Evolutionary conservation across 23 tunicate genomes (phyloP), one percentile per base, ranked within the genome.

Genomic region (Styela clava): DNA sequence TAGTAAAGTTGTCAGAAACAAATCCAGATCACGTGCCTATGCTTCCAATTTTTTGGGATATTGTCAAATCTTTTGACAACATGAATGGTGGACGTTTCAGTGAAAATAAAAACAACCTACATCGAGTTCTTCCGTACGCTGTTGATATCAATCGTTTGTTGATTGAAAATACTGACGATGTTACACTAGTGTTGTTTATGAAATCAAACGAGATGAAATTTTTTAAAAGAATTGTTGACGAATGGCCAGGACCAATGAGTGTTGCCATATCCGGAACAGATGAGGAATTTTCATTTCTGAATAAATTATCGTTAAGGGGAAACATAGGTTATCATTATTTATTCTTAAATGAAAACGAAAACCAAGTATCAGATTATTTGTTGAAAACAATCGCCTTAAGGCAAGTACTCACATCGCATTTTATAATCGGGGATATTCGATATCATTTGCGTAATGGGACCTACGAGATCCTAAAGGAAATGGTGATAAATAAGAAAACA

Each of bases 1-100:
- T 67, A 1, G 71, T 18, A 67, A 67, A 67, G 31, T 24, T 67
- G 22, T 25, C 30, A 27, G 24, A 25, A 67, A 67, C 71, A 25
- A 27, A 16, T 1, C 71, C 30, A 22, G 71, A 29, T 0, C 16
- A 27, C 16, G 22, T 67, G 22, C 16, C 21, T 27, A 27, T 67
- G 30, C 31, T 29, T 16, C 31, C 71, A 67, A 0, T 22, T 67
- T 67, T 25, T 22, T 25, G 31, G 31, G 31, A 67, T 16, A 29
- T 29, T 0, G 31, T 67, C 24, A 22, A 25, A 25, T 16, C 71
- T 18, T 67, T 67, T 67, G 22, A 27, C 31, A 67, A 67, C 24
- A 67, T 67, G 71, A 24, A 67, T 67, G 71, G 71, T 18, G 31
- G 71, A 18, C 71, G 24, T 16, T 67, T 44, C 56, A 44, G 56